Conservation (phyloP, 2,888 invertebrate genomes). For the Calameuta filiformis region DNA sequence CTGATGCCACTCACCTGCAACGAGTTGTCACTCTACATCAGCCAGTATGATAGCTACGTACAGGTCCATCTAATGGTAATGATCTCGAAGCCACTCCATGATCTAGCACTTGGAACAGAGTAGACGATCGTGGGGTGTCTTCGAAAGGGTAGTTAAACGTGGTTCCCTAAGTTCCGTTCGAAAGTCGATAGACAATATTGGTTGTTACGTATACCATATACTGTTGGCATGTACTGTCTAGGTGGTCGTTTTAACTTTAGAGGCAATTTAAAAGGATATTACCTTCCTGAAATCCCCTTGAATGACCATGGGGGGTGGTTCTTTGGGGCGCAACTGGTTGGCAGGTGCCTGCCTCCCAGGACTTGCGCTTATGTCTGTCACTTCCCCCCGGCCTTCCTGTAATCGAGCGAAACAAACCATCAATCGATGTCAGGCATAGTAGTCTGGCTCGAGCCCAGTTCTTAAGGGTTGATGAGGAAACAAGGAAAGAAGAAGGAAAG, state of each 20-base stretch:
- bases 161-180: neutral
- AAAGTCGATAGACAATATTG: neutral
- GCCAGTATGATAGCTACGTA: neutral
- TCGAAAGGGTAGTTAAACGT: neutral
- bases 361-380: slow-evolving; percentile 91
- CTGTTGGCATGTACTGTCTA: neutral
- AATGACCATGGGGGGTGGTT: slow-evolving; percentile 83
- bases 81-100: neutral
- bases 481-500: neutral
- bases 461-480: neutral
- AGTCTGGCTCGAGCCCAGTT: neutral
- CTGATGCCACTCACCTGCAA: slow-evolving; percentile 93
- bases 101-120: neutral
- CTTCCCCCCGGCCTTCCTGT: slow-evolving; percentile 92
- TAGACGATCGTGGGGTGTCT: neutral
- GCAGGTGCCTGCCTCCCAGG: slow-evolving; percentile 81
- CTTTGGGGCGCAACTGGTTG: slow-evolving; percentile 70
- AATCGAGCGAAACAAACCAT: slow-evolving; percentile 38
- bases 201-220: neutral
- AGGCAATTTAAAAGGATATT: slow-evolving; percentile 29
- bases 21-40: slow-evolving; percentile 40
- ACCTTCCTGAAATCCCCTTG: slow-evolving; percentile 95
- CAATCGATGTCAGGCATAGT: neutral
- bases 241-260: neutral
- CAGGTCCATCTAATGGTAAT: neutral